Base-by-base conservation (phyloP, 2,797 vertebrate species). In the Notolepis coatsorum region DNA sequence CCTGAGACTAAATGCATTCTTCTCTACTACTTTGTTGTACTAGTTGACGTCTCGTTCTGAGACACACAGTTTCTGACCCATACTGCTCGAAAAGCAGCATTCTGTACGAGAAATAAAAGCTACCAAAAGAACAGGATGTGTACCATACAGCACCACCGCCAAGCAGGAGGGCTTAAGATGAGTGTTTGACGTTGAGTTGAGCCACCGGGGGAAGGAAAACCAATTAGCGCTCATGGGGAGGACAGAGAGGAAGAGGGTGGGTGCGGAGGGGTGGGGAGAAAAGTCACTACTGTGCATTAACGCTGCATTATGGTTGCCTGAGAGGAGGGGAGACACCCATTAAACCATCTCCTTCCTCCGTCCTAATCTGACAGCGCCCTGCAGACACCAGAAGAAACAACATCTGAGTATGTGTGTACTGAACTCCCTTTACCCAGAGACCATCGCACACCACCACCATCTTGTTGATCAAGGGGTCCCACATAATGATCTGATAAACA, bases 221-320 rank as follows among this genome's bases (percentile, higher is more conserved):
- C 63, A 73, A 75, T 78, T 63, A 77, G 57, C 46, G 24, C 49
- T 54, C 49, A 62, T 63, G 55, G 60, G 72, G 73, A 48, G 33
- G 51, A 59, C 51, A n/a, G 58, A 57, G 61, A 63, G 65, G 65
- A 48, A 68, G 65, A 64, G 71, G 64, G 61, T 49, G 74, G 73
- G 71, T 56, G 23, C 50, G 30, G 45, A 31, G 25, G 41, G 7
- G 41, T 12, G 58, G n/a, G 48, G 54, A 25, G 37, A 45, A 55
- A 57, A 7, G n/a, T n/a, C 38, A 37, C 8, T 25, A n/a, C 8
- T 25, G 12, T 10, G 20, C 5, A n/a, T 38, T 20, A 12, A 23
- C 18, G 23, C 38, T 31, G 23, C 42, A 63, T 38, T 4, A 13
- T 3, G 8, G 52, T 45, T 20, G 24, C 7, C 3, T 20, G 10